Evolutionary conservation across 2,113 vertebrate species (phyloP).

Genomic region (Onychostruthus taczanowskii): DNA sequence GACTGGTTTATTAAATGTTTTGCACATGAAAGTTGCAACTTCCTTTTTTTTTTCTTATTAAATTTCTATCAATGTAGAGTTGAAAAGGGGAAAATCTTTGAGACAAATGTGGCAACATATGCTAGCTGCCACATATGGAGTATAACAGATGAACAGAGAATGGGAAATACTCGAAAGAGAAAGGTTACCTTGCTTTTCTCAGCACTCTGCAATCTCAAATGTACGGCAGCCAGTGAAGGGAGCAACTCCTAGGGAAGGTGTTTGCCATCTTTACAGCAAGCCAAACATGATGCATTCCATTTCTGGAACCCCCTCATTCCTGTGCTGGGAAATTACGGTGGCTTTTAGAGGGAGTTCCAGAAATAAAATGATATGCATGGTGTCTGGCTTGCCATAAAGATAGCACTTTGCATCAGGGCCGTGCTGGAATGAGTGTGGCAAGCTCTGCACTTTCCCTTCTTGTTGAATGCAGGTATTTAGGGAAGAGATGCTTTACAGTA

Average conservation of each 20-base stretch:
- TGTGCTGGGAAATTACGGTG: slow-evolving; percentile 12
- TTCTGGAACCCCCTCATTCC: not conserved
- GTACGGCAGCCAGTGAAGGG: not conserved
- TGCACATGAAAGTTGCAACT: not conserved
- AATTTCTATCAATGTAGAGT: not conserved
- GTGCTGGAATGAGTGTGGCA: not conserved
- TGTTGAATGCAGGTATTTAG: not conserved
- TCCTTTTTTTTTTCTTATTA: not conserved
- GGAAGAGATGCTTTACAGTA: not conserved
- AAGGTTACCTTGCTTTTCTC: slow-evolving; percentile 21
- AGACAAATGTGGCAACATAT: not conserved
- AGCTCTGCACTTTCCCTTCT: not conserved
- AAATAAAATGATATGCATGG: not conserved
- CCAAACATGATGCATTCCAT: not conserved
- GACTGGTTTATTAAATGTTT: not conserved
- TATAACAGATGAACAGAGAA: not conserved
- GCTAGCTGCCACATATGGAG: not conserved
- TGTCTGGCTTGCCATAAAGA: not conserved
- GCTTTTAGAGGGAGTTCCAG: slow-evolving; percentile 15
- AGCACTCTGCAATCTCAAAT: not conserved
- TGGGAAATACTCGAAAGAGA: not conserved
- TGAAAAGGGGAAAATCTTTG: not conserved
- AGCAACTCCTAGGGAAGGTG: not conserved
- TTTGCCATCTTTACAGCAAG: not conserved
- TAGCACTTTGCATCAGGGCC: not conserved